Base-by-base conservation (phyloP, 35 echinoderm and acorn worm species). In the Chiridota heheva region DNA sequence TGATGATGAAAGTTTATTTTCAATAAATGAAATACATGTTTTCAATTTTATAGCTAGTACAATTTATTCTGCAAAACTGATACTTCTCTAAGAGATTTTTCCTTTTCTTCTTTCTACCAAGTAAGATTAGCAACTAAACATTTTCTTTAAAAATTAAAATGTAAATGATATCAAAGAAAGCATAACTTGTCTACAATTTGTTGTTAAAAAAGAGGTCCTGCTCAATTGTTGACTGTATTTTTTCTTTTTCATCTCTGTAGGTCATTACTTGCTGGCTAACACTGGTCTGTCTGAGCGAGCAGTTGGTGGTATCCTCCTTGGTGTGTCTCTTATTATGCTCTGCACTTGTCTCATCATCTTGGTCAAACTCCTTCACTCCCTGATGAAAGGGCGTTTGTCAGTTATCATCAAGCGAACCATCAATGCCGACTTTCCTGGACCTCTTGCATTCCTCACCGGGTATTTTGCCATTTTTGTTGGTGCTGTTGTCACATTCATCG, bases 361-460 rank as follows among this genome's bases (percentile, higher is more conserved):
- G 42, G 94, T 97, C 73, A 97, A 97, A 61, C 59, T 97, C 28
- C 84, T 97, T 7, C 84, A 97, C 46, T 91, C 94, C 2, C 56
- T 97, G 55, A 81, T 97, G 36, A 97, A 81, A 66, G 94, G 94
- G 3, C 73, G 85, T 33, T 88, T 97, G 30, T 88, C 94, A 12
- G 59, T 64, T 13, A 42, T 97, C 35, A 91, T 91, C 79, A 67
- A 82, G 42, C 85, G 82, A 60, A 84, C 73, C 63, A 86, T 97
- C 63, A 97, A 97, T 28, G 88, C 94, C 6, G 94, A 97, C 55
- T 97, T 97, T 76, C 94, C 94, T 5, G 89, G 89, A 4, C 53
- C 42, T 38, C 13, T 80, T n/a, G 42, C 70, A 0, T 70, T 80
- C 58, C 56, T 97, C 7, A 91, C 94, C 28, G 94, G 94, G 45